Evolutionary conservation across 2,888 invertebrate genomes (phyloP).

Genomic region (Trichopoda pennipes): DNA sequence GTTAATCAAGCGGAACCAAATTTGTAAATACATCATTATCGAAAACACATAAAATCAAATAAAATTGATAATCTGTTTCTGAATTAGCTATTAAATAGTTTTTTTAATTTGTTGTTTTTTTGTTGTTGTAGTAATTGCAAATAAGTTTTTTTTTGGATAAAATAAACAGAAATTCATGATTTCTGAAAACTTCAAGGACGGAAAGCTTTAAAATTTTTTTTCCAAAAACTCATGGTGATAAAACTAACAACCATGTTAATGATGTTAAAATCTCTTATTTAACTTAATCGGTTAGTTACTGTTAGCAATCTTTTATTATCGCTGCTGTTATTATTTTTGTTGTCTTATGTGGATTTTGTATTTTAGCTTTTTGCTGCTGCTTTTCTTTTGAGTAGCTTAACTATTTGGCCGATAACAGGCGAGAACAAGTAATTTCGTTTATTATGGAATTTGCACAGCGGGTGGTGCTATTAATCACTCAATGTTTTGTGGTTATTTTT

Average conservation of each 20-base stretch:
- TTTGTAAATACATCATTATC: neutral
- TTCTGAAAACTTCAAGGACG: constrained; percentile 4
- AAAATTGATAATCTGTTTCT: neutral
- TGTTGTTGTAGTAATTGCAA: neutral
- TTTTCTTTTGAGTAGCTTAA: constrained; percentile 45
- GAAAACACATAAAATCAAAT: neutral
- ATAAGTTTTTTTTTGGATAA: constrained; percentile 33
- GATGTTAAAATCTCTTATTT: constrained; percentile 63
- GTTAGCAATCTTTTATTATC: constrained; percentile 50
- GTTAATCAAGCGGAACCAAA: neutral
- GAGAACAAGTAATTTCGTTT: constrained; percentile 70
- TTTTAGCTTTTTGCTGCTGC: constrained; percentile 18
- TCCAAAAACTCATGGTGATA: constrained; percentile 5
- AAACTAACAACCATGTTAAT: constrained; percentile 53
- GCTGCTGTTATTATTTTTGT: constrained; percentile 25
- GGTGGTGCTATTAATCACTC: constrained; percentile 78
- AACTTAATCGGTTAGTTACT: constrained; percentile 32
- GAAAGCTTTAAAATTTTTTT: neutral
- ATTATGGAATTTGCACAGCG: constrained; percentile 79
- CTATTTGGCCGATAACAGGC: constrained; percentile 56
- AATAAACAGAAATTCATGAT: constrained; percentile 30
- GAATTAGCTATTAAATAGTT: too few species aligned
- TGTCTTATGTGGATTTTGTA: constrained; percentile 24
- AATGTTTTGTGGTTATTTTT: constrained; percentile 61
- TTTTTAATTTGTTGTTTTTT: neutral